Evolutionary conservation across 2,113 vertebrate genomes (phyloP).

Genomic region (Brachypteracias leptosomus): DNA sequence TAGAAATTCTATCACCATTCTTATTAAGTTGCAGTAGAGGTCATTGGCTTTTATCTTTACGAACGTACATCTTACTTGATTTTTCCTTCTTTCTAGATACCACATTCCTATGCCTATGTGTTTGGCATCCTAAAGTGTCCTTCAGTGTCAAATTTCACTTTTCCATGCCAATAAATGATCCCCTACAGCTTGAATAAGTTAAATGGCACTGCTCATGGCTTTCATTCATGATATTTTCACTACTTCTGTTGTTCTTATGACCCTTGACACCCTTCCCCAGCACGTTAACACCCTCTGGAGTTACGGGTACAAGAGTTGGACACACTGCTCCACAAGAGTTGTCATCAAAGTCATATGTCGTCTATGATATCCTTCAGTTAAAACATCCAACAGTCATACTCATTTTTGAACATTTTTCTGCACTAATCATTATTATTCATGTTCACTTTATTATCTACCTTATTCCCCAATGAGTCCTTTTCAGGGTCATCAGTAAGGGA

Average conservation of each 20-base stretch:
- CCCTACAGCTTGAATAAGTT: not conserved
- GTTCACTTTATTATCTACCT: not conserved
- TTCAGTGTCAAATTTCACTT: conserved; percentile 3
- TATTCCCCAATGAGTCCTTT: not conserved
- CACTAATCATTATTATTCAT: not conserved
- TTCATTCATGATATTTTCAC: not conserved
- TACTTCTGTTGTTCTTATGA: not conserved
- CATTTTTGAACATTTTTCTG: not conserved
- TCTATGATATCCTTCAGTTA: not conserved
- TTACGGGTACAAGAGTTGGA: not conserved
- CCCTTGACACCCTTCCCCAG: not conserved
- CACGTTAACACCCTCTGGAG: not conserved
- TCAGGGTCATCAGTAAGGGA: not conserved
- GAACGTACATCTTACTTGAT: not conserved
- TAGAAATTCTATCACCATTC: not conserved
- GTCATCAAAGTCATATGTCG: not conserved
- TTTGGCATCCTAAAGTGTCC: not conserved
- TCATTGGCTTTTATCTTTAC: not conserved
- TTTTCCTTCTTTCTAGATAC: not conserved
- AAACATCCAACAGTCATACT: not conserved
- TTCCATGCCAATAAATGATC: not conserved
- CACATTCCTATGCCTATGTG: not conserved
- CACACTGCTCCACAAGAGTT: not conserved
- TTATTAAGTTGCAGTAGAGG: not conserved
- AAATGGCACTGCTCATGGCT: not conserved